Conservation (phyloP, 2,888 invertebrate species). For the Esperia sulphurella region DNA sequence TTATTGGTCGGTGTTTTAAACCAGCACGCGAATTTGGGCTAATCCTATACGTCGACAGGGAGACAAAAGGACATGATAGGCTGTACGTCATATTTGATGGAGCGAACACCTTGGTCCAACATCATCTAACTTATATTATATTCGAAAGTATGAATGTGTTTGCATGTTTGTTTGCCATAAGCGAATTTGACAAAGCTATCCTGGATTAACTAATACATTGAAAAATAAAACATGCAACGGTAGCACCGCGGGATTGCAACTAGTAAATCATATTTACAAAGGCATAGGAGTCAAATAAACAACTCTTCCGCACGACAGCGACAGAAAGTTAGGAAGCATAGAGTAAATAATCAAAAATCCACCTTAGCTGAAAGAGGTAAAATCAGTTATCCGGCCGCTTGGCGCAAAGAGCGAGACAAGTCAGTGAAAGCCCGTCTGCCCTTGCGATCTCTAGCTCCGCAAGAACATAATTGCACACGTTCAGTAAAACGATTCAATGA, state of each 20-base stretch:
- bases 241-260: no score
- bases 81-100: conserved; percentile 25
- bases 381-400: conserved; percentile 39
- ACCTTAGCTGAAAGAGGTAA: conserved; percentile 43
- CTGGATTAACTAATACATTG: no score
- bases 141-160: no score
- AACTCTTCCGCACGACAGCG: conserved; percentile 47
- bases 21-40: conserved; percentile 42
- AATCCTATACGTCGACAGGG: conserved; percentile 33
- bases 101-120: conserved; percentile 24
- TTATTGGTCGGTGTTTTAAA: conserved; percentile 35
- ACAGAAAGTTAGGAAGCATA: conserved; percentile 52
- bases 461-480: conserved; percentile 63
- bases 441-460: conserved; percentile 66
- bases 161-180: no score
- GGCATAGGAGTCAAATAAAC: conserved; percentile 48
- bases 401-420: conserved; percentile 41
- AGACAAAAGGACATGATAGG: conserved; percentile 13
- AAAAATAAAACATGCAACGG: conserved; percentile 10
- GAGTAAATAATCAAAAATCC: conserved; percentile 36
- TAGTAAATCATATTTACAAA: no score
- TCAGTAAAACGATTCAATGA: conserved; percentile 58
- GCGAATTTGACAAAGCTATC: no score
- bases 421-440: conserved; percentile 72
- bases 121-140: conserved; percentile 23